Conservation (phyloP, 2,113 vertebrate species). For the Murina feae region DNA sequence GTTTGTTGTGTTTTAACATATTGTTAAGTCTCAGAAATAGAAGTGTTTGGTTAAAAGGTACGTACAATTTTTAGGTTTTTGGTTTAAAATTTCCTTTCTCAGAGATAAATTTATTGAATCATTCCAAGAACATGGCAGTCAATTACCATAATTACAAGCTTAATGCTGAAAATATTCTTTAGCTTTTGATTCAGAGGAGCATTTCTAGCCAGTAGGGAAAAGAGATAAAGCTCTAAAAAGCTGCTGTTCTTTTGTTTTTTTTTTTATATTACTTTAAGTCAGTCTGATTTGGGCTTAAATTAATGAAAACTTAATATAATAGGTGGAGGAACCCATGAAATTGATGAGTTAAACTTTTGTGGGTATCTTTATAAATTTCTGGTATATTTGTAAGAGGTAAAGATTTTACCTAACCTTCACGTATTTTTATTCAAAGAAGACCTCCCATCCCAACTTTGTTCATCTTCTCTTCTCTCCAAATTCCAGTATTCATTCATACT, state of each 20-base stretch:
- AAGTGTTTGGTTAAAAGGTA: neutral
- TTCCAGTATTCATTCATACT: neutral
- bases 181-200: constrained; percentile 2
- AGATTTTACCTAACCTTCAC: neutral
- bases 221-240: neutral
- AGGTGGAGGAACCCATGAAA: neutral
- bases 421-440: neutral
- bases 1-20: neutral
- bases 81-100: neutral
- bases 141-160: neutral
- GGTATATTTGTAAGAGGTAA: neutral
- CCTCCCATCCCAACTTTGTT: neutral
- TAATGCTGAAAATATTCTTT: neutral
- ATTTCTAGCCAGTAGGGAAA: neutral
- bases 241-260: no score
- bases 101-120: neutral
- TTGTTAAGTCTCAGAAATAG: neutral
- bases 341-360: constrained; percentile 25
- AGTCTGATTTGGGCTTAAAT: neutral
- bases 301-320: neutral
- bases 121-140: neutral
- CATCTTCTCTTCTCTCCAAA: neutral
- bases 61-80: neutral
- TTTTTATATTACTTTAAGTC: neutral
- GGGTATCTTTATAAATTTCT: neutral